Evolutionary conservation across 1,140 invertebrate genomes (phyloP), one percentile per base, ranked within the genome.

Genomic region (Solenopsis fugax): DNA sequence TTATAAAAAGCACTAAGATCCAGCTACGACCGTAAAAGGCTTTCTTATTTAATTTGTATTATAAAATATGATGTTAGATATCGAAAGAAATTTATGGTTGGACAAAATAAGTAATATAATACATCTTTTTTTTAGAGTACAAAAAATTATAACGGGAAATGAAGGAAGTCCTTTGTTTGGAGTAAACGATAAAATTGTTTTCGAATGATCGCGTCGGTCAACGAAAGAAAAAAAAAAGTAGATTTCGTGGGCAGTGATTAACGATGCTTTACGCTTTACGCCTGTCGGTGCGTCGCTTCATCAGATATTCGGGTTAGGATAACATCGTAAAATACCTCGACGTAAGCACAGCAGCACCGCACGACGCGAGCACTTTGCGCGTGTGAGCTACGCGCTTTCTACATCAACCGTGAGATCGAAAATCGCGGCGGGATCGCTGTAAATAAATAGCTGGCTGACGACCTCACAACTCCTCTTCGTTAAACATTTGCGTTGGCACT

Each of bases 271-370:
- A 54, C 80, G 37, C 54, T 73, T 86, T 87, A 86, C 87, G 64
- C 34, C 85, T 89, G 75, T 87, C 82, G 75, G 71, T 64, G 76
- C 80, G 85, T 85, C 81, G 77, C 64, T 60, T 75, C 73, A 73
- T 92, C 88, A 84, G 85, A 81, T 88, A 88, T 90, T 89, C 85
- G 90, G 87, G 88, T 91, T 92, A 92, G 87, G 85, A 92, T 91
- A 92, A 92, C 91, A 92, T 90, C 90, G 91, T 92, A 92, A 92
- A 92, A 85, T 80, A 88, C 86, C 82, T 85, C 86, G 86, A 85
- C 72, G 77, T 88, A 92, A 91, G 89, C 89, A 89, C 64, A 78
- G 60, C 64, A 69, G 58, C 37, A 72, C 16, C 48, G 56, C 48
- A 62, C 50, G 71, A 75, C 71, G 87, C 71, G 87, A 72, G 71